A percentile compares a stretch with the other conserved stretches of the same genome.
Evolutionary conservation across 2,888 invertebrate species (phyloP).

Genomic region (Dione vanillae): DNA sequence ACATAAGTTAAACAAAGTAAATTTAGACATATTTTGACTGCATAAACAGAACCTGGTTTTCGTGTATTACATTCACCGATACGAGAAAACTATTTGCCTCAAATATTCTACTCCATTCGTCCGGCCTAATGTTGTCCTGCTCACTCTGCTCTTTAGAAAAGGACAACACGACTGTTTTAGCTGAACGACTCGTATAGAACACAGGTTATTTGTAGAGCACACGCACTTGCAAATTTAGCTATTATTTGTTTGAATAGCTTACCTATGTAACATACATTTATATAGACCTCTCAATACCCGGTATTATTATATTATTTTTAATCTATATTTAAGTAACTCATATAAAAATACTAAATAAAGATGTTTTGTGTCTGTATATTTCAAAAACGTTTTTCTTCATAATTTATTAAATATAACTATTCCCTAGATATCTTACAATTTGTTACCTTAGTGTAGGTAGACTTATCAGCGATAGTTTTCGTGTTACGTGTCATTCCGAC

Average conservation of each 20-base stretch:
- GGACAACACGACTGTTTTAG: conserved; percentile 44
- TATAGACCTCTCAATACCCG: neutral
- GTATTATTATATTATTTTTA: neutral
- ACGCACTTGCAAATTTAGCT: conserved; percentile 59
- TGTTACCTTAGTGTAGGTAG: too few species aligned
- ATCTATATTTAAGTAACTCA: too few species aligned
- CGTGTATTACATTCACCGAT: conserved; percentile 36
- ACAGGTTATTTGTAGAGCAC: conserved; percentile 62
- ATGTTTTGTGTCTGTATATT: too few species aligned
- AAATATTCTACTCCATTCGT: conserved; percentile 45
- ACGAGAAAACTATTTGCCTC: conserved; percentile 45
- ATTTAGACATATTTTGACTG: conserved; percentile 7
- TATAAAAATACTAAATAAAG: too few species aligned
- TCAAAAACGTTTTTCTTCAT: too few species aligned
- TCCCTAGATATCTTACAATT: too few species aligned
- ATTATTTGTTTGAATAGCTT: conserved; percentile 31
- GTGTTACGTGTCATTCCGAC: too few species aligned
- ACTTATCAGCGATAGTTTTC: too few species aligned
- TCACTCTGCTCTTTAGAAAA: conserved; percentile 46
- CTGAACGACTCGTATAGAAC: conserved; percentile 44
- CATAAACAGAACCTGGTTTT: conserved; percentile 18
- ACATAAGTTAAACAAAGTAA: conserved; percentile 4
- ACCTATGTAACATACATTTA: conserved; percentile 45
- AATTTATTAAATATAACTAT: too few species aligned
- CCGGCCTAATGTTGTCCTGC: conserved; percentile 43